A percentile compares a stretch with the other conserved stretches of the same genome.
Conservation (phyloP, 2,797 vertebrate genomes). For the Malacoctenus gilli region DNA sequence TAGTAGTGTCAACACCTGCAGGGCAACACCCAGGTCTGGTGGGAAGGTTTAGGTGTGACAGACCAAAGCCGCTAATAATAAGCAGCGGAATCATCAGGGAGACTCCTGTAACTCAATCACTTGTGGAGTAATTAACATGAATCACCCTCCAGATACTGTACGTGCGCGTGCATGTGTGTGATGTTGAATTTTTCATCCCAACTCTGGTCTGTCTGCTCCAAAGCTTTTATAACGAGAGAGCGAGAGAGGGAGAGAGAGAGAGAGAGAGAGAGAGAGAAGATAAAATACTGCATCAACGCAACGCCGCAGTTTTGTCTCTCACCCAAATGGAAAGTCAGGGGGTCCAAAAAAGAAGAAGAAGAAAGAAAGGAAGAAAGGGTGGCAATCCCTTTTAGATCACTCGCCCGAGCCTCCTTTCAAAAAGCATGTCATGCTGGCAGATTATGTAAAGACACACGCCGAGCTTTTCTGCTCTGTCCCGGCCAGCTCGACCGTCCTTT, state of each 20-base stretch:
- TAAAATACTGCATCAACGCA: conserved; percentile 79
- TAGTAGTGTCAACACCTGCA: conserved; percentile 71
- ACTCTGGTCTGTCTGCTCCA: conserved; percentile 52
- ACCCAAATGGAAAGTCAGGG: conserved; percentile 57
- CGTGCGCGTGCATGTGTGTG: conserved; percentile 26
- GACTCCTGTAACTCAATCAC: conserved; percentile 43
- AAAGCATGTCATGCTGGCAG: conserved; percentile 60
- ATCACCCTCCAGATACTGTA: conserved; percentile 51
- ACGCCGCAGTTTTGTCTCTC: conserved; percentile 76
- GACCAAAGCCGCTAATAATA: conserved; percentile 61
- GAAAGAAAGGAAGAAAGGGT: conserved; percentile 13
- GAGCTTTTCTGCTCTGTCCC: conserved; percentile 51
- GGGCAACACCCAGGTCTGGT: conserved; percentile 68
- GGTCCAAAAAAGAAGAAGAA: conserved; percentile 19
- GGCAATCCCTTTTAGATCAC: conserved; percentile 52
- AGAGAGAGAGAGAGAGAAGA: conserved; percentile 33
- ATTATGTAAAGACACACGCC: conserved; percentile 62
- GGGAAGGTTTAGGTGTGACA: conserved; percentile 49
- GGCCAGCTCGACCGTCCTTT: conserved; percentile 44
- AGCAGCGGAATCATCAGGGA: conserved; percentile 58
- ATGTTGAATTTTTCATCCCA: conserved; percentile 43
- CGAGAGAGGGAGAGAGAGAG: not conserved
- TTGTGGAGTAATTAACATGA: conserved; percentile 50
- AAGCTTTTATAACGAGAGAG: conserved; percentile 49
- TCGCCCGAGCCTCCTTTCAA: conserved; percentile 35